phyloP scores from a whole-genome alignment of 2,797 vertebrate species.

The Amblyopsis hoosieri region DNA sequence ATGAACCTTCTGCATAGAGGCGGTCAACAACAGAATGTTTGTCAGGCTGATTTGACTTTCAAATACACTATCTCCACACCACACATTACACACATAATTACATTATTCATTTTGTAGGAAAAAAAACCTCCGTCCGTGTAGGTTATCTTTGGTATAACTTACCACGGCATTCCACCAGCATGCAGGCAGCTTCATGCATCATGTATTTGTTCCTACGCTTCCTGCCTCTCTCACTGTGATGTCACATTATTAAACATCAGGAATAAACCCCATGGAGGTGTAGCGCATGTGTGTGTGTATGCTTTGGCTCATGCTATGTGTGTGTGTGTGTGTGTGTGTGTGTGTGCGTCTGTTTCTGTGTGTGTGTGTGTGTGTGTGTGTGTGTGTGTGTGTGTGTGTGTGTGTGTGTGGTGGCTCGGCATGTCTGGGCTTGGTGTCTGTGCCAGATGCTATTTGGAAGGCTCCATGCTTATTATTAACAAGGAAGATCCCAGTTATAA shows the following conservation, averaged over 20 bases:
- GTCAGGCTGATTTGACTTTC: constrained; percentile 5
- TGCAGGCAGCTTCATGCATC: too few species aligned
- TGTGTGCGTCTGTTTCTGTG: too few species aligned
- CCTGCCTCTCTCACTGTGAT: background rate
- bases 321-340: constrained; percentile 25
- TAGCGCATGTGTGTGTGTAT: constrained; percentile 8
- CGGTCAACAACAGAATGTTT: background rate
- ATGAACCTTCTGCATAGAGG: too few species aligned
- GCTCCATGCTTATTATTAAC: constrained; percentile 67
- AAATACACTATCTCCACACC: constrained; percentile 3
- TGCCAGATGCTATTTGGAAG: constrained; percentile 49
- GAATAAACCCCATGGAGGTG: constrained; percentile 9
- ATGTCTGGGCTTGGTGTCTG: constrained; percentile 56
- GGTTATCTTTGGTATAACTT: too few species aligned
- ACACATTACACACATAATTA: too few species aligned
- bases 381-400: constrained; percentile 24
- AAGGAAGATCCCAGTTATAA: constrained; percentile 56
- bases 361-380: constrained; percentile 30
- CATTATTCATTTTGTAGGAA: too few species aligned
- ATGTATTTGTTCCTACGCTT: too few species aligned
- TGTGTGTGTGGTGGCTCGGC: constrained; percentile 47
- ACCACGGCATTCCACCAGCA: too few species aligned
- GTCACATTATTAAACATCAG: constrained; percentile 26
- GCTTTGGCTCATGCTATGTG: background rate
- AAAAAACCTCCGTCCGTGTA: too few species aligned